Percentiles rank a stretch among this genome's conserved stretches.
phyloP scores from a whole-genome alignment of 2,797 vertebrate species.

The Pipistrellus pipistrellus region DNA sequence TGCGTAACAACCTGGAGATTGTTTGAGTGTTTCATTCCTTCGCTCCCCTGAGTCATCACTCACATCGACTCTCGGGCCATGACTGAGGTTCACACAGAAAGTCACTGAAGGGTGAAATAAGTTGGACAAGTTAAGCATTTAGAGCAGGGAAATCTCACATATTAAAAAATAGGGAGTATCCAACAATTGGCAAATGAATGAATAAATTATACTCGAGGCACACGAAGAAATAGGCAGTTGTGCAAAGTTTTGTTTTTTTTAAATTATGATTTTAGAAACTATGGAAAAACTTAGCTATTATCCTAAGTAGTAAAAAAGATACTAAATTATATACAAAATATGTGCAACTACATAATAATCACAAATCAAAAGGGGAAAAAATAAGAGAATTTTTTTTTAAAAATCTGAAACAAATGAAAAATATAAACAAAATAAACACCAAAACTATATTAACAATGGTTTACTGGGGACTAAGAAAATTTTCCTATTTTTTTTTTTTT shows the following conservation, averaged over 20 bases:
- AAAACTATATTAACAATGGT: neutral
- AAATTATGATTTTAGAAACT: neutral
- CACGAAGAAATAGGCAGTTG: neutral
- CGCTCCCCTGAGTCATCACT: neutral
- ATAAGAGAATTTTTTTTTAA: neutral
- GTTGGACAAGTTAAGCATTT: neutral
- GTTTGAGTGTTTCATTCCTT: neutral
- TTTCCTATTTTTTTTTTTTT: conserved; percentile 25
- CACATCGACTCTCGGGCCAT: neutral
- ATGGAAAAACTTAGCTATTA: conserved; percentile 14
- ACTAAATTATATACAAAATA: neutral
- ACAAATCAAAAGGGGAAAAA: neutral
- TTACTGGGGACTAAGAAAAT: neutral
- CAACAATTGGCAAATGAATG: neutral
- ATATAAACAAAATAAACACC: neutral
- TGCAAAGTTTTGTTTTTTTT: neutral
- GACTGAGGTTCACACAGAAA: neutral
- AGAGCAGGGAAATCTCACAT: neutral
- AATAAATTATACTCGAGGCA: neutral
- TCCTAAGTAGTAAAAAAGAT: neutral
- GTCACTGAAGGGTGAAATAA: conserved; percentile 17
- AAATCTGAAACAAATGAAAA: conserved; percentile 13
- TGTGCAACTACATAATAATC: conserved; percentile 21
- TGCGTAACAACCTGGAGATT: neutral
- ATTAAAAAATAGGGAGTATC: neutral